phyloP scores from a whole-genome alignment of 2,797 vertebrate species.

The Pangasius macronema region DNA sequence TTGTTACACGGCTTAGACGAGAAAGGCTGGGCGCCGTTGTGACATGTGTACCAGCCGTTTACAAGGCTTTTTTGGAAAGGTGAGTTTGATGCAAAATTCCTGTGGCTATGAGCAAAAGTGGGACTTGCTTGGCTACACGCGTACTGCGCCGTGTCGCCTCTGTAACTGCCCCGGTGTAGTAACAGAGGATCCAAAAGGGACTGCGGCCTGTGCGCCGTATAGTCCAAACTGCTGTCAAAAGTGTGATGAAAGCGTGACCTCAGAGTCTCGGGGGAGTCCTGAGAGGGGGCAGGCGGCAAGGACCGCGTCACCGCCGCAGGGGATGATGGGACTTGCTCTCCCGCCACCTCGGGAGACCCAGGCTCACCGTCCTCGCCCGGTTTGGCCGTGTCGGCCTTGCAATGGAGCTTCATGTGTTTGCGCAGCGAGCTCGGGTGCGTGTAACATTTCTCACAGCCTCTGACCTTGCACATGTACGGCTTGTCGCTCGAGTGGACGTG shows the following conservation, averaged over 20 bases:
- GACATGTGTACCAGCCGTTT: constrained; percentile 82
- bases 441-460: constrained; percentile 73
- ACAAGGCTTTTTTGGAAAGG: constrained; percentile 77
- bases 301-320: constrained; percentile 52
- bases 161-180: constrained; percentile 73
- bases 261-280: constrained; percentile 71
- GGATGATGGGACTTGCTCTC: constrained; percentile 63
- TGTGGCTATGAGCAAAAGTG: constrained; percentile 69
- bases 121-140: constrained; percentile 70
- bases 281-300: constrained; percentile 59
- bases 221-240: constrained; percentile 78
- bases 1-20: constrained; percentile 73
- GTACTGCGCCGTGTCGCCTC: constrained; percentile 74
- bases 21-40: constrained; percentile 73
- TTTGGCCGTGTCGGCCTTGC: constrained; percentile 69
- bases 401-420: constrained; percentile 78
- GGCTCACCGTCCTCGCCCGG: constrained; percentile 64
- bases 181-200: constrained; percentile 76
- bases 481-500: constrained; percentile 75
- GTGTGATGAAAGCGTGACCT: constrained; percentile 79
- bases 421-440: constrained; percentile 72
- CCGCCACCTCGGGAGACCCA: constrained; percentile 65
- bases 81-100: constrained; percentile 71
- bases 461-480: constrained; percentile 77
- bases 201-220: constrained; percentile 75